These are phyloP conservation scores for Marcusenius ussheri DNA, from an alignment of 2,113 vertebrate genomes.

Conservation along the genomic window DNA sequence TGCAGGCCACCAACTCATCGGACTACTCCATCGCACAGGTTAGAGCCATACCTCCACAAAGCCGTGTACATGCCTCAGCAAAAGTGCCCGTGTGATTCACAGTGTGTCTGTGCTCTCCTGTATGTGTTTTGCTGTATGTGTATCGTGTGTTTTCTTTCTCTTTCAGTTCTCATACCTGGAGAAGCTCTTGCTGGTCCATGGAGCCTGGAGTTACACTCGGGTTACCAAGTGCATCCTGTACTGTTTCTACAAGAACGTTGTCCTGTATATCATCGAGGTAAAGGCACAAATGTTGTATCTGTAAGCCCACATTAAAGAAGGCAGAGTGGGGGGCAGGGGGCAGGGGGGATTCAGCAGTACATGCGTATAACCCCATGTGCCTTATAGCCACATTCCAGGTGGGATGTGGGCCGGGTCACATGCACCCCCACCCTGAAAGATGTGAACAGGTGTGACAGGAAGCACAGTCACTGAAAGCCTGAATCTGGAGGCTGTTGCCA, in stretches of 20 bases:
- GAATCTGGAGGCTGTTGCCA: constrained; percentile 4
- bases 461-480: not conserved
- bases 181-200: constrained; percentile 91
- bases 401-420: not conserved
- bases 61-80: not conserved
- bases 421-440: not conserved
- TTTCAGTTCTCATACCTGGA: constrained; percentile 89
- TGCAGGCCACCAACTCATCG: constrained; percentile 96
- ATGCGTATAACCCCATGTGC: not conserved
- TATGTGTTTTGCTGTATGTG: not conserved
- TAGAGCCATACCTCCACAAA: constrained; percentile 30
- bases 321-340: not conserved
- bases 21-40: constrained; percentile 98
- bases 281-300: constrained; percentile 16
- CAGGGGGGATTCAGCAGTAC: not conserved
- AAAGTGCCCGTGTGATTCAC: not conserved
- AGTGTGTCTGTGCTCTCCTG: not conserved
- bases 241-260: constrained; percentile 99
- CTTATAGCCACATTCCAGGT: not conserved
- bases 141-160: not conserved
- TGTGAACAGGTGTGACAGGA: constrained; percentile 4
- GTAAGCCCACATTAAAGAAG: not conserved
- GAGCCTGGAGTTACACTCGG: constrained; percentile 97
- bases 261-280: constrained; percentile 98
- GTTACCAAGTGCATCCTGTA: constrained; percentile 98